Evolutionary conservation across 2,113 vertebrate genomes (phyloP).

Genomic region (Tricholaema leucomelas): DNA sequence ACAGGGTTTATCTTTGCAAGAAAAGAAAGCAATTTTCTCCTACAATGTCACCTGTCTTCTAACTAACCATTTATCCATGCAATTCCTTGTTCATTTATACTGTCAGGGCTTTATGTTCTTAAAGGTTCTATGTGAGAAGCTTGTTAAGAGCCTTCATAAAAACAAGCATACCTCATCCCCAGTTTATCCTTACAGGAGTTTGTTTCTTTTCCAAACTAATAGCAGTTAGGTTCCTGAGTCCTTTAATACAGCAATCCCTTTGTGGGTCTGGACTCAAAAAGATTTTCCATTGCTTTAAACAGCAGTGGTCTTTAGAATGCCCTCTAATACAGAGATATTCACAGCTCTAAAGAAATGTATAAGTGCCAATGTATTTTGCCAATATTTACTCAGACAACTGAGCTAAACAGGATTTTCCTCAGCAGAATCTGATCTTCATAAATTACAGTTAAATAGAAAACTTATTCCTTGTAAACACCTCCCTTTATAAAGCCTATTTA

Average conservation of each 20-base stretch:
- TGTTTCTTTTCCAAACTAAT: not conserved
- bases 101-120: not conserved
- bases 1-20: too few species aligned
- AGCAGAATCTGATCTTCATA: not conserved
- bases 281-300: not conserved
- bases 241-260: not conserved
- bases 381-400: not conserved
- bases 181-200: not conserved
- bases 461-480: not conserved
- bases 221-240: not conserved
- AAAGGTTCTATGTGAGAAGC: not conserved
- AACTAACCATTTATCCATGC: not conserved
- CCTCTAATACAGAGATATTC: not conserved
- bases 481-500: not conserved
- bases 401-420: constrained; percentile 12
- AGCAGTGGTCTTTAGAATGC: not conserved
- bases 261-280: not conserved
- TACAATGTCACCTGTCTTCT: not conserved
- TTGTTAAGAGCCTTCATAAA: not conserved
- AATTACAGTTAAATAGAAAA: not conserved
- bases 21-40: too few species aligned
- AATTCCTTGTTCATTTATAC: not conserved
- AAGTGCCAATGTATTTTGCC: not conserved
- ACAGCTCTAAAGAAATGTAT: not conserved
- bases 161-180: not conserved